Evolutionary conservation across 2,888 invertebrate species (phyloP).

Genomic region (Tetrapedia diversipes): DNA sequence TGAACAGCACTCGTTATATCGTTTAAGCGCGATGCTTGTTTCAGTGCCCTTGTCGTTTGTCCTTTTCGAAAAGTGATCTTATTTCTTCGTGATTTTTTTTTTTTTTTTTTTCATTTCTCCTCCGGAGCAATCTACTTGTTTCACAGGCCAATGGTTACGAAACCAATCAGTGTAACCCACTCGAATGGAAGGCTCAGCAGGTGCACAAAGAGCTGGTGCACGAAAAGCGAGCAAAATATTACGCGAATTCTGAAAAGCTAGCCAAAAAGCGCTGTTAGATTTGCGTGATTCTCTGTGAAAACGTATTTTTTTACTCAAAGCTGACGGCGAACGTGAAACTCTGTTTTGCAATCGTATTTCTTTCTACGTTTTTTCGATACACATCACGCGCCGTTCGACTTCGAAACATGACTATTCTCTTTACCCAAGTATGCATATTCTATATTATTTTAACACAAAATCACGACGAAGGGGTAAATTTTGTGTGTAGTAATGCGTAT

Average conservation of each 20-base stretch:
- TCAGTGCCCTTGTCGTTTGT: conserved; percentile 10
- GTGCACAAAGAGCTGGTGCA: conserved; percentile 65
- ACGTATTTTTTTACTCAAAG: conserved; percentile 22
- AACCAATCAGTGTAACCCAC: conserved; percentile 72
- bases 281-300: conserved; percentile 44
- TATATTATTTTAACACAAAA: no score
- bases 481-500: no score
- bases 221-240: conserved; percentile 61
- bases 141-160: conserved; percentile 71
- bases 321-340: neutral
- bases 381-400: neutral
- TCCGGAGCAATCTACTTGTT: conserved; percentile 70
- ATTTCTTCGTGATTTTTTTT: conserved; percentile 34
- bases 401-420: neutral
- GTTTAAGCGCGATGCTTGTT: neutral
- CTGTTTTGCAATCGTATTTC: neutral
- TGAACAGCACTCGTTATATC: neutral
- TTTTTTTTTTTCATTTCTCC: conserved; percentile 55
- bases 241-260: conserved; percentile 46
- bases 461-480: no score
- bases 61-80: conserved; percentile 55
- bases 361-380: neutral
- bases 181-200: conserved; percentile 68
- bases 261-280: conserved; percentile 19
- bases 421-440: neutral